A percentile compares a stretch with the other conserved stretches of the same genome.
phyloP scores from a whole-genome alignment of 2,113 vertebrate species.

The Caretta caretta region DNA sequence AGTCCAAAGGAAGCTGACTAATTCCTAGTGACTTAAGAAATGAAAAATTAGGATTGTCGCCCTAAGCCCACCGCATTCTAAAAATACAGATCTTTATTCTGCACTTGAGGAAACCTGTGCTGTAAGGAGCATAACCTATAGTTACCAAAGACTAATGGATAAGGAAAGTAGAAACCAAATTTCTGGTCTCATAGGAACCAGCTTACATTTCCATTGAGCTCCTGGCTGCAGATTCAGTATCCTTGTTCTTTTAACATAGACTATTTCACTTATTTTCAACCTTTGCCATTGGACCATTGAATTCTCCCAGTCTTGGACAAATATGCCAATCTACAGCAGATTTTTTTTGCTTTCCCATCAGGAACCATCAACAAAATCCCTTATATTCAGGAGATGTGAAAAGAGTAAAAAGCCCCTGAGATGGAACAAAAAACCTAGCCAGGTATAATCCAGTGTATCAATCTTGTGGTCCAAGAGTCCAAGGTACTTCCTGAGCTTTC shows the following conservation, averaged over 20 bases:
- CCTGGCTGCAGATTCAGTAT: neutral
- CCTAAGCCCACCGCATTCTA: neutral
- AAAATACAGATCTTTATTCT: neutral
- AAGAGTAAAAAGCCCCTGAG: too few species aligned
- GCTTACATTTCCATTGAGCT: neutral
- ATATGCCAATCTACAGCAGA: neutral
- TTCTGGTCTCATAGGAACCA: neutral
- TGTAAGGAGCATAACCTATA: neutral
- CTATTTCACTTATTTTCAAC: neutral
- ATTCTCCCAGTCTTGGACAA: too few species aligned
- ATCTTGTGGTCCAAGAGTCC: too few species aligned
- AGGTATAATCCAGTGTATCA: neutral
- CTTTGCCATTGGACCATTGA: too few species aligned
- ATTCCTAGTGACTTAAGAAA: neutral
- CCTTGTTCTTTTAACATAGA: neutral
- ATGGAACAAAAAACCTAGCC: neutral
- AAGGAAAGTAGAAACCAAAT: neutral
- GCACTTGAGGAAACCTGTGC: neutral
- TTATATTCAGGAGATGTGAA: neutral
- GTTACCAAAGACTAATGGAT: neutral
- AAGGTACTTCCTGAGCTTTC: neutral
- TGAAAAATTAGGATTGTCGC: neutral
- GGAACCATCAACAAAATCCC: neutral
- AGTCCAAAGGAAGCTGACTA: neutral
- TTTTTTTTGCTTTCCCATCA: neutral